Percentiles rank a stretch among this genome's conserved stretches.
These are phyloP conservation scores for Myotis lucifugus DNA, from an alignment of 2,113 vertebrate species.

Conservation along the genomic window DNA sequence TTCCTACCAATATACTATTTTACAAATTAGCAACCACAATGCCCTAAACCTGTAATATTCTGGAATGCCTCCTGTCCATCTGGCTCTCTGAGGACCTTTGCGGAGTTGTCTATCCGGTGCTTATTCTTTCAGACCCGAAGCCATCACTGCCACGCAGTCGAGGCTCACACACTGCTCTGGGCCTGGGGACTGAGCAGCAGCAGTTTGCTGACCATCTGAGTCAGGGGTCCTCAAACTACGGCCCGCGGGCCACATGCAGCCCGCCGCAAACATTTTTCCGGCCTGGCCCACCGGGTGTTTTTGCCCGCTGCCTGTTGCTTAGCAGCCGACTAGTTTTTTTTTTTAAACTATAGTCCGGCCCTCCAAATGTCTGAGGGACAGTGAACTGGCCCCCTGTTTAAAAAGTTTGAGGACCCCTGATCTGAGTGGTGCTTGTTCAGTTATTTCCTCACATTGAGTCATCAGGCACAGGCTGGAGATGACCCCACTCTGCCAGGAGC, in stretches of 20 bases:
- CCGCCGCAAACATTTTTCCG: too few species aligned
- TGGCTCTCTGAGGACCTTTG: conserved; percentile 19
- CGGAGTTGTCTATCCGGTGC: conserved; percentile 54
- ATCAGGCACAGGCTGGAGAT: conserved; percentile 75
- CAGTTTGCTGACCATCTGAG: conserved; percentile 73
- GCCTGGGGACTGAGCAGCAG: conserved; percentile 43
- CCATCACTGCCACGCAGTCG: background rate
- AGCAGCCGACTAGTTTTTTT: too few species aligned
- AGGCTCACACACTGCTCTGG: background rate
- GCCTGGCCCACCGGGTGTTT: too few species aligned
- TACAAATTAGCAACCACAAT: background rate
- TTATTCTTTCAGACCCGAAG: background rate
- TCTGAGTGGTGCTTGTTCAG: conserved; percentile 72
- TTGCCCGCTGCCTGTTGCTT: too few species aligned
- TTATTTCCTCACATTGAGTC: conserved; percentile 79
- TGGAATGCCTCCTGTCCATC: conserved; percentile 54
- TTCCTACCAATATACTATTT: background rate
- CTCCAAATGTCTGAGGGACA: too few species aligned
- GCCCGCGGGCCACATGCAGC: too few species aligned
- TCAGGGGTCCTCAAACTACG: background rate
- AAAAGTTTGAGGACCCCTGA: too few species aligned
- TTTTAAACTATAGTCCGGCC: too few species aligned
- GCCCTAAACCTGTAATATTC: background rate
- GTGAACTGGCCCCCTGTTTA: too few species aligned
- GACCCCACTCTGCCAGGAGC: conserved; percentile 68